Percentiles rank a stretch among this genome's conserved stretches.
These are phyloP conservation scores for Neomicropteryx cornuta DNA, from an alignment of 1,140 invertebrate genomes.

Conservation along the genomic window DNA sequence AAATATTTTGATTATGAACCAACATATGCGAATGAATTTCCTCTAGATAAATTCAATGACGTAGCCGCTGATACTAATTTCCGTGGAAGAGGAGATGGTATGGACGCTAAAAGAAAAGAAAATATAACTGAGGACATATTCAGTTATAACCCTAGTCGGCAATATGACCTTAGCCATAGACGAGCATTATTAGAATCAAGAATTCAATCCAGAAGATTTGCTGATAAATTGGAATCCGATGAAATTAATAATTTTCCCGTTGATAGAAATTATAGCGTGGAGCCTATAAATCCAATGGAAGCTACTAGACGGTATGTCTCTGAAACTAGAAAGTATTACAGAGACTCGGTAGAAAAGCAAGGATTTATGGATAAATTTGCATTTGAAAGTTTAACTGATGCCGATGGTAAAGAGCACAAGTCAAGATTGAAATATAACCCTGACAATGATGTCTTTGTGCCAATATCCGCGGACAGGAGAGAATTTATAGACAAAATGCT, in stretches of 20 bases:
- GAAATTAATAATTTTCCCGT: constrained; percentile 29
- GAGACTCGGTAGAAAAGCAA: constrained; percentile 31
- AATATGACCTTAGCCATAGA: constrained; percentile 54
- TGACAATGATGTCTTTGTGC: too few relatives aligned
- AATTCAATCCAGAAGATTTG: constrained; percentile 46
- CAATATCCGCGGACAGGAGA: constrained; percentile 46
- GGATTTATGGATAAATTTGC: constrained; percentile 27
- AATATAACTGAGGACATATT: constrained; percentile 30
- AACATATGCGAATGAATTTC: constrained; percentile 33
- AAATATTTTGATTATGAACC: constrained; percentile 35
- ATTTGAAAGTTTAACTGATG: constrained; percentile 31
- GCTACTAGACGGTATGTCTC: constrained; percentile 40
- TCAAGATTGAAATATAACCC: constrained; percentile 30
- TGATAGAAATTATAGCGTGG: constrained; percentile 35
- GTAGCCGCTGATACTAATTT: constrained; percentile 41
- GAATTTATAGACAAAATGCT: constrained; percentile 33
- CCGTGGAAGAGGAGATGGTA: constrained; percentile 52
- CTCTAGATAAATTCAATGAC: constrained; percentile 7
- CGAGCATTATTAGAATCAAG: constrained; percentile 63
- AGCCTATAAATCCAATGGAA: constrained; percentile 39
- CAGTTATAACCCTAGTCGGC: constrained; percentile 28
- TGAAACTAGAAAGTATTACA: constrained; percentile 40
- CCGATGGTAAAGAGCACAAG: constrained; percentile 23
- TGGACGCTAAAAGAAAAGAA: constrained; percentile 46
- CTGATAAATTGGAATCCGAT: constrained; percentile 28